A percentile compares a stretch with the other conserved stretches of the same genome.
Evolutionary conservation across 1,140 invertebrate genomes (phyloP).

Genomic region (Radopholus similis): DNA sequence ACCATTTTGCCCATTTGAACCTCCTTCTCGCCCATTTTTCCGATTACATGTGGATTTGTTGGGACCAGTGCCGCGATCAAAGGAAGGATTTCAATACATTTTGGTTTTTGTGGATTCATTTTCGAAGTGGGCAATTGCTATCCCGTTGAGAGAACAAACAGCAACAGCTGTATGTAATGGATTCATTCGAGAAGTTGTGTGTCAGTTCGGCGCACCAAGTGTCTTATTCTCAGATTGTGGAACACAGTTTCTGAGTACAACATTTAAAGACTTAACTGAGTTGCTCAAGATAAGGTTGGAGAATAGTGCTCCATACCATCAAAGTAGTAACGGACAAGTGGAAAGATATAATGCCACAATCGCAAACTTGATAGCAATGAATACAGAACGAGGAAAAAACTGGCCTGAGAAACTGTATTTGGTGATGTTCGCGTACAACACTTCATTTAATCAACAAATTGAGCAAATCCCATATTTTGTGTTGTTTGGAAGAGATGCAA

Average conservation of each 20-base stretch:
- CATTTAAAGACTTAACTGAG: slow-evolving; percentile 4
- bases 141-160: background rate
- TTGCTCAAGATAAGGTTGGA: background rate
- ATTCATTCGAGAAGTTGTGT: slow-evolving; percentile 6
- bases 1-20: background rate
- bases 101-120: slow-evolving; percentile 12
- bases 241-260: background rate
- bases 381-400: background rate
- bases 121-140: background rate
- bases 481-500: background rate
- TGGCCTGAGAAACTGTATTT: background rate
- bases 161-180: background rate
- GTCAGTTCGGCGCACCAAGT: background rate
- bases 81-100: slow-evolving; percentile 1
- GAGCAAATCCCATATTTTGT: background rate
- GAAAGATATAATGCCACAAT: background rate
- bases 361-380: background rate
- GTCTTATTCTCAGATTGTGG: slow-evolving; percentile 6
- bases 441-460: background rate
- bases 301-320: slow-evolving; percentile 3
- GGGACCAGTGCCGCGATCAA: background rate
- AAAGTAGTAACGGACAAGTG: background rate
- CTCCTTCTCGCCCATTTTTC: background rate
- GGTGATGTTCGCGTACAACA: slow-evolving; percentile 5
- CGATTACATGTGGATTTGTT: slow-evolving; percentile 3